Evolutionary conservation across 1,140 invertebrate species (phyloP).

Genomic region (Helicoverpa armigera): DNA sequence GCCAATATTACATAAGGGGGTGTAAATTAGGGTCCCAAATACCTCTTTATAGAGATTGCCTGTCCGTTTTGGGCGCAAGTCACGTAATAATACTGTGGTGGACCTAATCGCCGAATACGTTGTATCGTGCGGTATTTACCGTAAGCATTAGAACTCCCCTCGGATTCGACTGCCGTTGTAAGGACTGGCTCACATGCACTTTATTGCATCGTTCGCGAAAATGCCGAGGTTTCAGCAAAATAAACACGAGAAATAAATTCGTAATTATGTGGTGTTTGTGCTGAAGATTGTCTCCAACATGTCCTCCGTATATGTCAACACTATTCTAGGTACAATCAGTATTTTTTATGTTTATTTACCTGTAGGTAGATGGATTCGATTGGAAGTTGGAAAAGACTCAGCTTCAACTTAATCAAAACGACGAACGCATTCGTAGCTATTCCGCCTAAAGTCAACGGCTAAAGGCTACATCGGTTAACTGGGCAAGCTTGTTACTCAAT

Average conservation of each 20-base stretch:
- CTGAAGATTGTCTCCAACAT: too few relatives aligned
- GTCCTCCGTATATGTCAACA: too few relatives aligned
- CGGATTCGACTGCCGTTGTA: slow-evolving; percentile 52
- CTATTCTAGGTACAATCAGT: too few relatives aligned
- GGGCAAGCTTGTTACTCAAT: slow-evolving; percentile 4
- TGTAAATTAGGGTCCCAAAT: slow-evolving; percentile 84
- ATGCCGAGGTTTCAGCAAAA: slow-evolving; percentile 1
- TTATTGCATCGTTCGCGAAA: slow-evolving; percentile 6
- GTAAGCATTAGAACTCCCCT: slow-evolving; percentile 53
- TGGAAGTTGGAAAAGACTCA: too few relatives aligned
- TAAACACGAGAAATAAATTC: neutral
- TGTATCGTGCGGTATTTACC: slow-evolving; percentile 74
- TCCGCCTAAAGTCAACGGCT: neutral
- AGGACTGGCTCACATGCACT: slow-evolving; percentile 45
- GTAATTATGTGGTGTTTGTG: too few relatives aligned
- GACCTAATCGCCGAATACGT: slow-evolving; percentile 73
- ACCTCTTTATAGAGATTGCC: slow-evolving; percentile 84
- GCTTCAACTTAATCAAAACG: too few relatives aligned
- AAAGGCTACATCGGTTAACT: neutral
- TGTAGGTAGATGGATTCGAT: too few relatives aligned
- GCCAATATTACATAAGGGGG: slow-evolving; percentile 80
- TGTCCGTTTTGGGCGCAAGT: slow-evolving; percentile 74
- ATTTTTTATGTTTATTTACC: too few relatives aligned
- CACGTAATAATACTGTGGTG: slow-evolving; percentile 83
- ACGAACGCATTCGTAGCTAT: neutral